Conservation (phyloP, 2,888 invertebrate species). For the Amblyjoppa fuscipennis region DNA sequence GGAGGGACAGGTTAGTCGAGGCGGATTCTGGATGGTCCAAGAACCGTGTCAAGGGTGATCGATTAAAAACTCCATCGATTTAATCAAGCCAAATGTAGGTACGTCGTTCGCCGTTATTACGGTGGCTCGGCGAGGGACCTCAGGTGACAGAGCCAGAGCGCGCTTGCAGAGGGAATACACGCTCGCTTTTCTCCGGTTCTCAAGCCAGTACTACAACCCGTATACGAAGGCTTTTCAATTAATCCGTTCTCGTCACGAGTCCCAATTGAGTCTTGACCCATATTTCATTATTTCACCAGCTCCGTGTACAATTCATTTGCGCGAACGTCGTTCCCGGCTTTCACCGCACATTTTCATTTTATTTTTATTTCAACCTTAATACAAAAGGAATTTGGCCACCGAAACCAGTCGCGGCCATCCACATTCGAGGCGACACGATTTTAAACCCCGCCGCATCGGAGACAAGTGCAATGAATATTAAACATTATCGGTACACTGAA, state of each 20-base stretch:
- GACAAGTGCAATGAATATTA: background rate
- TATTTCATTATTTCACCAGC: slow-evolving; percentile 23
- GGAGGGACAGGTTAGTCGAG: slow-evolving; percentile 30
- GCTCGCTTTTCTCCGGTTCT: slow-evolving; percentile 2
- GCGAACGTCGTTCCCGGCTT: background rate
- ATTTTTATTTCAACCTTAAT: background rate
- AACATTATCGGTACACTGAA: background rate
- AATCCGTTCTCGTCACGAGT: slow-evolving; percentile 11
- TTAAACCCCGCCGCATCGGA: background rate
- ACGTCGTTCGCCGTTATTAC: background rate
- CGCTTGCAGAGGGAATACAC: slow-evolving; percentile 6
- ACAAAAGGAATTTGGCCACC: background rate
- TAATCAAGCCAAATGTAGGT: slow-evolving; percentile 49
- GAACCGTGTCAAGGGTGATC: slow-evolving; percentile 57
- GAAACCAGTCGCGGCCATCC: background rate
- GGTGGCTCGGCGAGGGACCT: slow-evolving; percentile 14
- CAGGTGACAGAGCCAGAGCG: slow-evolving; percentile 1
- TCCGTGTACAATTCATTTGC: background rate
- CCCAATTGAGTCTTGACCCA: slow-evolving; percentile 39
- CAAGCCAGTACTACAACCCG: background rate
- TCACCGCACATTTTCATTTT: no score
- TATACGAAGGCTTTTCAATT: slow-evolving; percentile 27
- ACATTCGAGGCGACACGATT: background rate
- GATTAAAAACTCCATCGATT: slow-evolving; percentile 55
- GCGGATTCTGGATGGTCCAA: background rate